phyloP scores from a whole-genome alignment of 2,888 invertebrate genomes.

The Lathronympha strigana region DNA sequence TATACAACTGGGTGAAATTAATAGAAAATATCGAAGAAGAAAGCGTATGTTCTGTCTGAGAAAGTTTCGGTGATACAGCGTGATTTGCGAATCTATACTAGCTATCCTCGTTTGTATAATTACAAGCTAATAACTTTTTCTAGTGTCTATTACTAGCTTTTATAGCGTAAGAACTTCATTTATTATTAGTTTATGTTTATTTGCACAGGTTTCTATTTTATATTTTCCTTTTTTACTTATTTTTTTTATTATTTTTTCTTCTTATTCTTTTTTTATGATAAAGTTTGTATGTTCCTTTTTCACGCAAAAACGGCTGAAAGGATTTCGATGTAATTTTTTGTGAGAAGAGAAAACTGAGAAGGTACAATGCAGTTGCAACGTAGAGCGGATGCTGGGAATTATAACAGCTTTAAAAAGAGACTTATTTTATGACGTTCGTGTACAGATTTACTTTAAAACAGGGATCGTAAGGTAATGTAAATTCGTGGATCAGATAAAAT shows the following conservation, averaged over 20 bases:
- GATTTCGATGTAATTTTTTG: no score
- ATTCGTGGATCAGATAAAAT: slow-evolving; percentile 45
- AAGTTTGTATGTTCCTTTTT: no score
- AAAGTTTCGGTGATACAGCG: slow-evolving; percentile 43
- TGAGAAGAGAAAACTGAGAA: no score
- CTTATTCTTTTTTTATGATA: no score
- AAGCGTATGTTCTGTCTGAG: slow-evolving; percentile 43
- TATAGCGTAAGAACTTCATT: neutral
- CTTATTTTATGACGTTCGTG: neutral
- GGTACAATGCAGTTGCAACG: no score
- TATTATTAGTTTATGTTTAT: no score
- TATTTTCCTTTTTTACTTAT: no score
- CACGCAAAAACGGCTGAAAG: no score
- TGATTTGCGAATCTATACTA: slow-evolving; percentile 37
- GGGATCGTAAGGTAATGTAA: slow-evolving; percentile 6
- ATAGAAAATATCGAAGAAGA: slow-evolving; percentile 45
- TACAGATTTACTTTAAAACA: slow-evolving; percentile 1
- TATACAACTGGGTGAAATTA: slow-evolving; percentile 42
- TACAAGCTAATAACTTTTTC: slow-evolving; percentile 9
- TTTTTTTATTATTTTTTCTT: no score
- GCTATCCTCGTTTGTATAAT: slow-evolving; percentile 28
- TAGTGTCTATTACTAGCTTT: neutral
- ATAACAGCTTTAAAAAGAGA: no score
- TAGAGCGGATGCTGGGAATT: no score
- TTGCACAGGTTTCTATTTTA: no score